Base-by-base conservation (phyloP, 2,113 vertebrate species). In the Paramormyrops kingsleyae region DNA sequence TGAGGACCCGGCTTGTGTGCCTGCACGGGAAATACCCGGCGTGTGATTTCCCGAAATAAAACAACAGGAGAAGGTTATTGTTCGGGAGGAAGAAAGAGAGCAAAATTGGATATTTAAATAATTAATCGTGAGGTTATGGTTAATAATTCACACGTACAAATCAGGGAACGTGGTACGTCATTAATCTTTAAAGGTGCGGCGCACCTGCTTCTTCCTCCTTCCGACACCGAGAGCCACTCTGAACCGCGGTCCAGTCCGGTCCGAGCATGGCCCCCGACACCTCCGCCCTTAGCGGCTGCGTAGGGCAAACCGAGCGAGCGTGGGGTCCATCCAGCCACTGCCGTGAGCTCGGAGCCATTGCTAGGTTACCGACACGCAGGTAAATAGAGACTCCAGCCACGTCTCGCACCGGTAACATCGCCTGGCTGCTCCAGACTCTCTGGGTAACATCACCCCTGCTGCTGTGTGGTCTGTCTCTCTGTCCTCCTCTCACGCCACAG, bases 111-210 rank as follows among this genome's bases (percentile, higher is more conserved):
- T 7, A 90, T 93, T 94, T 95, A 88, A 95, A 96, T 95, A 94
- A 95, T 95, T 96, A 87, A 95, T 95, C 94, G 94, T 94, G 92
- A 94, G 92, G 93, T 95, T 85, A 93, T 39, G 91, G 92, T 95
- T 92, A 96, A 96, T 96, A 95, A 96, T 96, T 96, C 92, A 96
- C 93, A 90, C 89, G 89, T 93, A 95, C 95, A 95, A 96, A 96
- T 94, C 93, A 95, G 93, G 87, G 89, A 88, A 94, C 93, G 92
- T 93, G 93, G 90, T 86, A 88, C 88, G 92, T 89, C 93, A 95
- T 95, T 91, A 95, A 96, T 95, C 93, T 95, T 96, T 96, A 91
- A 95, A 92, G 93, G 90, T 87, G 52, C 47, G 47, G 89, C 90
- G 90, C 93, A 92, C 93, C 92, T 94, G 91, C 91, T 90, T 42